Conservation (phyloP, 2,888 invertebrate species). For the Merodon equestris region DNA sequence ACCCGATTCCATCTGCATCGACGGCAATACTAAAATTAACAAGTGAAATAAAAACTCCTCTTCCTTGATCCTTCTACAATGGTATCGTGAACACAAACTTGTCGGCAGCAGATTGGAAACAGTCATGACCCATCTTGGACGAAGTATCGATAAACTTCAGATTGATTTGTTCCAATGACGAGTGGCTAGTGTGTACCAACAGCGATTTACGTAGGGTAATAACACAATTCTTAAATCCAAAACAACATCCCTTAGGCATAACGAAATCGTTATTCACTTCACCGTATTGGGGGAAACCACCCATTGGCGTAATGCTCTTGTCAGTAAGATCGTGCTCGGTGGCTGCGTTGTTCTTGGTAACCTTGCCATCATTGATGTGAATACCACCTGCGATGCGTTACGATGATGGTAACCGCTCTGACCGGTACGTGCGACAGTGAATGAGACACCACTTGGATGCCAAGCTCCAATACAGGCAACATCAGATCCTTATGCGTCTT, state of each 20-base stretch:
- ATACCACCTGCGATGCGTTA: conserved; percentile 93
- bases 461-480: conserved; percentile 99
- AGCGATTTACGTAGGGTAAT: conserved; percentile 84
- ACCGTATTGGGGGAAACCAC: conserved; percentile 99
- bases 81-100: conserved; percentile 97
- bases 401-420: conserved; percentile 99
- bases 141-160: conserved; percentile 98
- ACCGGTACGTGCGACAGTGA: conserved; percentile 97
- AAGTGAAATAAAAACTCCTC: no score
- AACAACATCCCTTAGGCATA: conserved; percentile 92
- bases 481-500: conserved; percentile 99
- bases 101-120: conserved; percentile 98
- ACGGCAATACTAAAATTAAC: no score
- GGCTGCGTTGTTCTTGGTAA: conserved; percentile 97
- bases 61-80: conserved; percentile 93
- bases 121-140: conserved; percentile 98
- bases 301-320: conserved; percentile 96
- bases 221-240: conserved; percentile 98
- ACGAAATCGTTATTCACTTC: conserved; percentile 99
- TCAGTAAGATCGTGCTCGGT: conserved; percentile 87
- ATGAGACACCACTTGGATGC: conserved; percentile 99
- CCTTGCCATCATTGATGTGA: conserved; percentile 91
- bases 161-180: conserved; percentile 97
- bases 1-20: no score
- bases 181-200: conserved; percentile 94